These are phyloP conservation scores for Drosophila mimica DNA, from an alignment of 2,888 invertebrate genomes.

Conservation along the genomic window DNA sequence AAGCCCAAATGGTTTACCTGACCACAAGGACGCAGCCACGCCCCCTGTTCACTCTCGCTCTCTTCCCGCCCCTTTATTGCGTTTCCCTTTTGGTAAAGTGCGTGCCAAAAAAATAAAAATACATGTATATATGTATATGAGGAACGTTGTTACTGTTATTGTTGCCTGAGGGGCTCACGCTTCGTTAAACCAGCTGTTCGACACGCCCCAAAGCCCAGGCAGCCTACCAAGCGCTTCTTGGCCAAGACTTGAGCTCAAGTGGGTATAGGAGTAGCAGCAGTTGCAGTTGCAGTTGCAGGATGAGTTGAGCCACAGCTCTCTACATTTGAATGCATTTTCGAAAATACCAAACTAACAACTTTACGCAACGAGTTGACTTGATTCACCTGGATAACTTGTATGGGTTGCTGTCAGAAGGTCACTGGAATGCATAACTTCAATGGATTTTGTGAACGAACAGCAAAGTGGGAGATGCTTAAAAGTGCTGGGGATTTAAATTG, in stretches of 20 bases:
- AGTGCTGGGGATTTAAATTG: slow-evolving; percentile 64
- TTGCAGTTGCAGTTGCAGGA: neutral
- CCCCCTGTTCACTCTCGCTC: neutral
- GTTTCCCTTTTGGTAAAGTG: slow-evolving; percentile 45
- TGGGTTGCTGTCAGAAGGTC: slow-evolving; percentile 61
- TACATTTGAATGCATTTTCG: slow-evolving; percentile 62
- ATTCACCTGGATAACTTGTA: slow-evolving; percentile 20
- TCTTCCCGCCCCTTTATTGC: neutral
- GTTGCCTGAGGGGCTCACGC: slow-evolving; percentile 45
- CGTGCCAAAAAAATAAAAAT: slow-evolving; percentile 61
- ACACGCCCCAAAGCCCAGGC: slow-evolving; percentile 49
- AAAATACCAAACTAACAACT: slow-evolving; percentile 58
- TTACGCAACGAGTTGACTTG: slow-evolving; percentile 31
- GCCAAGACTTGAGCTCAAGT: slow-evolving; percentile 9
- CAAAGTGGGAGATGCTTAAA: slow-evolving; percentile 39
- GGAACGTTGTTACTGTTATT: slow-evolving; percentile 22
- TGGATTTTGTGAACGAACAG: slow-evolving; percentile 17
- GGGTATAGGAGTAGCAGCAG: neutral
- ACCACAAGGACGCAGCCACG: slow-evolving; percentile 57
- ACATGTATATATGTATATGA: slow-evolving; percentile 45
- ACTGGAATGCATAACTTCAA: slow-evolving; percentile 47
- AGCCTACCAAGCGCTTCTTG: slow-evolving; percentile 29
- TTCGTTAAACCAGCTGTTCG: slow-evolving; percentile 49
- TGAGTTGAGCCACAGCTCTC: slow-evolving; percentile 13
- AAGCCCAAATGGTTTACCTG: slow-evolving; percentile 65